Base-by-base conservation (phyloP, 1,140 invertebrate species). In the Physella acuta region DNA sequence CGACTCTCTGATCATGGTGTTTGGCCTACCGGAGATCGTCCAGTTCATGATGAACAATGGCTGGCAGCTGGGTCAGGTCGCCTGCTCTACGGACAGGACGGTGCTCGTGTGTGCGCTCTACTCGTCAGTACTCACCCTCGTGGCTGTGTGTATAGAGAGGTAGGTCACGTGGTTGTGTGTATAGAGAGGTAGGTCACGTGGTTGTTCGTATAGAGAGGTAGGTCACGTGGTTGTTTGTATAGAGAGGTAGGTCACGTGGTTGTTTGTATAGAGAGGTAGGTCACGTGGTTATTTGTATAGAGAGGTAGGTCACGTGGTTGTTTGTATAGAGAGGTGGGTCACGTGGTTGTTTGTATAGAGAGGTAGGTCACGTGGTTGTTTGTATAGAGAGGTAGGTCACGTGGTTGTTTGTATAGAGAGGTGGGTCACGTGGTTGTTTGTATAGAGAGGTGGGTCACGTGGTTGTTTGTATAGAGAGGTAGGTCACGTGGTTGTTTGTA, bases 101-200 rank as follows among this genome's bases (percentile, higher is more conserved):
- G 64, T 80, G 11, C 66, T 85, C 33, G 81, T 84, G 11, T 70
- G 71, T 24, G 76, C 80, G 5, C 76, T 86, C 4, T 85, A 85
- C 70, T 73, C 78, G 0, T 85, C 84, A 20, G 80, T 85, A 4
- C 75, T 86, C 69, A 85, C 84, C 0, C 65, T 85, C 17, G 65
- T 85, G 28, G 76, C 81, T 20, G 76, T 85, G 2, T 85, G 83
- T 56, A 76, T 86, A 55, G 84, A 86, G 76, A 82, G 84, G 84
- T 86, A 74, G 79, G 81, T 61, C n/a, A 28, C 34, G 31, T 39
- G n/a, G n/a, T n/a, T n/a, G 28, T 37, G 4, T 5, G 39, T 20
- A 44, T 44, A 20, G 8, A 8, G 8, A 44, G 39, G 39, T 44
- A 44, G 39, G 39, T 44, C 39, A 44, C 39, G 39, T 44, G 39